Percentiles rank a stretch among this genome's conserved stretches.
Evolutionary conservation across 92 coral and sea anemone genomes (phyloP).

Genomic region (Desmophyllum pertusum): DNA sequence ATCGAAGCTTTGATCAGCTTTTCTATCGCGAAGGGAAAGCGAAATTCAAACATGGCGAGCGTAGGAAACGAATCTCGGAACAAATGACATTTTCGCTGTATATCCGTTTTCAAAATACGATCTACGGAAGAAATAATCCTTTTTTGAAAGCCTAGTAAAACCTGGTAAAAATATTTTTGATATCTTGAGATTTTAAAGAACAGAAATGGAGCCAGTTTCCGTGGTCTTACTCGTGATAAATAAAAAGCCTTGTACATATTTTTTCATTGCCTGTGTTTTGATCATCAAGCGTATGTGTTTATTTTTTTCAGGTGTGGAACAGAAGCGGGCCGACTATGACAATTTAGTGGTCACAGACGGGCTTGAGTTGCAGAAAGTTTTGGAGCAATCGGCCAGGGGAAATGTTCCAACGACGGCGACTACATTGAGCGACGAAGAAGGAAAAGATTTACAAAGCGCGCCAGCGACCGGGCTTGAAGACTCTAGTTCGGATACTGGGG

Average conservation of each 20-base stretch:
- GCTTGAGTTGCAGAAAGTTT: slow-evolving; percentile 39
- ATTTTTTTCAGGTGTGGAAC: slow-evolving; percentile 40
- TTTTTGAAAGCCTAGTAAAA: not conserved
- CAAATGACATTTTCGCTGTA: not conserved
- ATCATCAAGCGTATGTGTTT: not conserved
- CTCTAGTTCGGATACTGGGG: not conserved
- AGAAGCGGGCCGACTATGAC: slow-evolving; percentile 36
- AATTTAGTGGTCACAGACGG: slow-evolving; percentile 59
- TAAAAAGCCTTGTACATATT: not conserved
- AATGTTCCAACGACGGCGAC: slow-evolving; percentile 29
- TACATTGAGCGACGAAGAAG: slow-evolving; percentile 7
- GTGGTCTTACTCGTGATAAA: not conserved
- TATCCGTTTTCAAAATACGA: not conserved
- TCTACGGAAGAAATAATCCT: not conserved
- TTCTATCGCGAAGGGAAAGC: not conserved
- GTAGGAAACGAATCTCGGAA: not conserved
- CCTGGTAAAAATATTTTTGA: not conserved
- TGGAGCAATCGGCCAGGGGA: slow-evolving; percentile 22
- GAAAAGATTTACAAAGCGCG: slow-evolving; percentile 8
- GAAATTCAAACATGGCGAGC: slow-evolving; percentile 26
- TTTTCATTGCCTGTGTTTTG: not conserved
- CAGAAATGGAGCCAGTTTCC: not conserved
- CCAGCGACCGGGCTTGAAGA: slow-evolving; percentile 8
- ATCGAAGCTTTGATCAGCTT: not conserved
- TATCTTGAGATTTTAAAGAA: not conserved